Conservation (phyloP, 2,113 vertebrate species). For the Neolamprologus variostigma region DNA sequence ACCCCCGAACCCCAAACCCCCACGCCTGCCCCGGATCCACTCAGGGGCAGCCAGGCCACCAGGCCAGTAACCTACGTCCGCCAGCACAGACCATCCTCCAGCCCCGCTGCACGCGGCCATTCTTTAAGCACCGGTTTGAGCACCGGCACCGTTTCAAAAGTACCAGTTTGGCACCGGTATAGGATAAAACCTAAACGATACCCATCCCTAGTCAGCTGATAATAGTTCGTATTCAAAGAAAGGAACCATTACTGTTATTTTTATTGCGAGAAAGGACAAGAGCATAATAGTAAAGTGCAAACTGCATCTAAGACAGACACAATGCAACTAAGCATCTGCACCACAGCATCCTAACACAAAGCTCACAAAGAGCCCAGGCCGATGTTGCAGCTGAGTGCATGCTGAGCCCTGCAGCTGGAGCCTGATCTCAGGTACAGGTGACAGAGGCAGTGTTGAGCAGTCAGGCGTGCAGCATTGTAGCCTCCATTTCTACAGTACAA, state of each 20-base stretch:
- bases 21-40: too few relatives aligned
- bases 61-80: too few relatives aligned
- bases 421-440: not conserved
- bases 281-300: not conserved
- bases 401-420: not conserved
- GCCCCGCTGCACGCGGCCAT: too few relatives aligned
- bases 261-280: not conserved
- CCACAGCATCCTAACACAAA: not conserved
- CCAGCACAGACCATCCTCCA: too few relatives aligned
- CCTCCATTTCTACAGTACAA: not conserved
- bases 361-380: not conserved
- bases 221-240: not conserved
- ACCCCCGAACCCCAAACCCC: too few relatives aligned
- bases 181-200: too few relatives aligned
- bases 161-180: too few relatives aligned
- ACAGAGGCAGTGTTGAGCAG: not conserved
- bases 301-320: not conserved
- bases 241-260: not conserved
- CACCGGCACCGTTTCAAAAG: too few relatives aligned
- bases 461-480: not conserved
- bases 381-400: not conserved
- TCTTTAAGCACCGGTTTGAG: too few relatives aligned
- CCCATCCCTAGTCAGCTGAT: not conserved
- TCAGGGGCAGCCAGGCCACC: too few relatives aligned
- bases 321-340: not conserved